Evolutionary conservation across 2,797 vertebrate genomes (phyloP), one percentile per base, ranked within the genome.

Genomic region (Gastrophryne carolinensis): DNA sequence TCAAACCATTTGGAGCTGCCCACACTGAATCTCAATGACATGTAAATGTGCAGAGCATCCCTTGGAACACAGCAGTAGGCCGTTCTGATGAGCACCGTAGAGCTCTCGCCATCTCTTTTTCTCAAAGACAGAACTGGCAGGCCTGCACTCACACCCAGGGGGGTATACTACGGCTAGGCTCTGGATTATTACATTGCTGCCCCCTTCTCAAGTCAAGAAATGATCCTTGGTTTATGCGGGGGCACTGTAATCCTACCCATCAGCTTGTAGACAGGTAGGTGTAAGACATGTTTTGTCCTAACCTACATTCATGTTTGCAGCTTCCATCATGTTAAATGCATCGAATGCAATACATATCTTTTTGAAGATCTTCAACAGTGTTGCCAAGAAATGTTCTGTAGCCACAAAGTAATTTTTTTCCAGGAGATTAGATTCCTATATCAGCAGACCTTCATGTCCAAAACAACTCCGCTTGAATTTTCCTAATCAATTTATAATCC

Each of bases 11-110:
- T 73, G 74, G 73, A 63, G 74, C 47, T 80, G 79, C 73, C 70
- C 39, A 68, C 63, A 64, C 49, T 79, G 77, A 73, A 79, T 76
- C 60, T 79, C 73, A 78, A 75, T 62, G 78, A 78, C 77, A 81
- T 75, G 58, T 62, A 78, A 75, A 56, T 62, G 62, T 29, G 35
- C 17, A 63, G 68, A 66, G 70, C 47, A 72, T 68, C 44, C 60
- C 37, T 65, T 61, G 76, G 78, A 78, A 71, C 65, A 26, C 72
- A 75, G 53, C 70, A 37, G 63, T 47, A 69, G 67, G 32, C 49
- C 60, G 68, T 65, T 62, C 47, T 52, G 52, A 68, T 34, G 39
- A 53, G 63, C 56, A 70, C 64, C 34, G 56, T 58, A 66, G 26
- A 65, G 52, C 41, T 57, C 62, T 56, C 24, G 17, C 23, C 30